phyloP scores from a whole-genome alignment of 2,113 vertebrate species.

The Acrocephalus kingi region DNA sequence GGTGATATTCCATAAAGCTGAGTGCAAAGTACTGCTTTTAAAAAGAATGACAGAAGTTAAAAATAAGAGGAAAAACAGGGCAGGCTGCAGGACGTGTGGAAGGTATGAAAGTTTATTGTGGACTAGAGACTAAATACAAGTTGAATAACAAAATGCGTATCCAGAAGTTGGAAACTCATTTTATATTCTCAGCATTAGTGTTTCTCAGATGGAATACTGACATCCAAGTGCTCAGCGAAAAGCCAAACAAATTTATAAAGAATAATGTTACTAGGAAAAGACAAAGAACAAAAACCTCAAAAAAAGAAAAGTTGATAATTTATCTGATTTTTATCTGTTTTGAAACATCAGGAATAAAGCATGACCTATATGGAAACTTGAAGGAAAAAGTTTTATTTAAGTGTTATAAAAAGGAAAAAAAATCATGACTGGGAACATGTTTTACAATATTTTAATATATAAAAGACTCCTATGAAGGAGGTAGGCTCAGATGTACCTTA shows the following conservation, averaged over 20 bases:
- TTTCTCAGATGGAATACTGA: background rate
- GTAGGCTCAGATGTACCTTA: background rate
- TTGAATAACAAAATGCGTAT: background rate
- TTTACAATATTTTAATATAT: background rate
- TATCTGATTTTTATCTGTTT: background rate
- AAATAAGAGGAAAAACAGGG: background rate
- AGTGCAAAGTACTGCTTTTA: background rate
- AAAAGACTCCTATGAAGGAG: background rate
- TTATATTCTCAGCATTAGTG: background rate
- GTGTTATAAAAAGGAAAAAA: background rate
- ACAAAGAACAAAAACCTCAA: background rate
- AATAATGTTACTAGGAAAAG: background rate
- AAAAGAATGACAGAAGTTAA: background rate
- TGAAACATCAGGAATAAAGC: background rate
- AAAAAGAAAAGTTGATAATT: background rate
- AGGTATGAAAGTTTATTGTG: background rate
- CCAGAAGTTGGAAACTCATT: background rate
- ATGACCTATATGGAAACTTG: background rate
- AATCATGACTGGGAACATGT: accelerated
- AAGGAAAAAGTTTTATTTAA: background rate
- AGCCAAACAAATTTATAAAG: background rate
- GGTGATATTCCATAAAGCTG: background rate
- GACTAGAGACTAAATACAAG: background rate
- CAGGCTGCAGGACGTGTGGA: background rate
- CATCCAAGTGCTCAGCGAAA: background rate